A percentile compares a stretch with the other conserved stretches of the same genome.
Conservation (phyloP, 1,140 invertebrate genomes). For the Panonychus citri region DNA sequence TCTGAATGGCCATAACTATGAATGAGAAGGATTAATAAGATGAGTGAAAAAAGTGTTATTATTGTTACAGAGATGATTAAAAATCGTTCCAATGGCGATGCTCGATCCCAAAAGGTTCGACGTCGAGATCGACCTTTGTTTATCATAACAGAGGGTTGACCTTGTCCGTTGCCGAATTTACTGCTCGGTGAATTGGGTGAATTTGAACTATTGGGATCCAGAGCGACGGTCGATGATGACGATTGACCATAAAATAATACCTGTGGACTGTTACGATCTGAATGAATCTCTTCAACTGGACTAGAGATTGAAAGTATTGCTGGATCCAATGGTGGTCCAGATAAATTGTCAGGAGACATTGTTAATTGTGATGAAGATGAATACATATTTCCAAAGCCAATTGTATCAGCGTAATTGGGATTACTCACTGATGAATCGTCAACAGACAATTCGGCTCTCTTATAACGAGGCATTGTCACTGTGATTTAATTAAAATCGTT, state of each 20-base stretch:
- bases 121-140: slow-evolving; percentile 14
- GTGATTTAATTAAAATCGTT: too few species aligned
- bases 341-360: neutral
- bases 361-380: neutral
- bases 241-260: neutral
- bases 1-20: neutral
- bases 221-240: neutral
- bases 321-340: neutral
- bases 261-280: neutral
- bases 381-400: neutral
- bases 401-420: slow-evolving; percentile 13
- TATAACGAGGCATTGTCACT: slow-evolving; percentile 24
- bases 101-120: slow-evolving; percentile 35
- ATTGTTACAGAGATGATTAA: slow-evolving; percentile 17
- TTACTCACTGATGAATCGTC: slow-evolving; percentile 25
- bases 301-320: neutral
- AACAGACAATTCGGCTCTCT: slow-evolving; percentile 27
- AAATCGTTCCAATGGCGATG: slow-evolving; percentile 32
- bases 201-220: neutral
- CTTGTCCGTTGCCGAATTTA: neutral
- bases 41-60: neutral
- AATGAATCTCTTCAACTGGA: neutral
- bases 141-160: neutral
- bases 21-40: neutral
- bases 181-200: neutral